A percentile compares a stretch with the other conserved stretches of the same genome.
Conservation (phyloP, 2,113 vertebrate genomes). For the Cynocephalus volans region DNA sequence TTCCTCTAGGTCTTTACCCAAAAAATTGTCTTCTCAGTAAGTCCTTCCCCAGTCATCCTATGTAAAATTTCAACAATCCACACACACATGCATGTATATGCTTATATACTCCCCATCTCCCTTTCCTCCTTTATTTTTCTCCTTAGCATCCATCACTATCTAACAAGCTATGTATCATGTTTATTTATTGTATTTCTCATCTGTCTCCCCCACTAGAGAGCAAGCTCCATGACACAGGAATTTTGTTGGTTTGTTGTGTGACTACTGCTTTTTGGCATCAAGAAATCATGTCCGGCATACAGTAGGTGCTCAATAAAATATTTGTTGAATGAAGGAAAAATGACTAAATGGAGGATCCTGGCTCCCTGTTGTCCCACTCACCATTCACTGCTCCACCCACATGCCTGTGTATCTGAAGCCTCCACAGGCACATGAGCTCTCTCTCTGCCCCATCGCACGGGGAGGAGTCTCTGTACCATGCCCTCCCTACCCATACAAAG, state of each 20-base stretch:
- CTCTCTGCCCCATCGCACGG: rapidly evolving
- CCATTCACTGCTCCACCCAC: not conserved
- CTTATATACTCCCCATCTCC: no score
- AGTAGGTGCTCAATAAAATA: not conserved
- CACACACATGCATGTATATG: rapidly evolving
- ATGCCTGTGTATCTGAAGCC: not conserved
- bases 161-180: not conserved
- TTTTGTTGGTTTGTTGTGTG: not conserved
- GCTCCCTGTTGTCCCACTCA: not conserved
- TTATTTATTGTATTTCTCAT: not conserved
- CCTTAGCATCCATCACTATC: not conserved
- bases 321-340: not conserved
- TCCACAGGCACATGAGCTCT: no score
- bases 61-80: not conserved
- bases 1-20: not conserved
- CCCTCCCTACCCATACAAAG: not conserved
- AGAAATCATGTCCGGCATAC: not conserved
- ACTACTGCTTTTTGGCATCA: not conserved
- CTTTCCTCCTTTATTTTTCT: not conserved
- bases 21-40: not conserved
- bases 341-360: not conserved
- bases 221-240: not conserved
- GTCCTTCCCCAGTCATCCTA: not conserved
- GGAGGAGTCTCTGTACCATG: not conserved
- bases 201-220: not conserved